Evolutionary conservation across 2,888 invertebrate genomes (phyloP).

Genomic region (Melanotus villosus): DNA sequence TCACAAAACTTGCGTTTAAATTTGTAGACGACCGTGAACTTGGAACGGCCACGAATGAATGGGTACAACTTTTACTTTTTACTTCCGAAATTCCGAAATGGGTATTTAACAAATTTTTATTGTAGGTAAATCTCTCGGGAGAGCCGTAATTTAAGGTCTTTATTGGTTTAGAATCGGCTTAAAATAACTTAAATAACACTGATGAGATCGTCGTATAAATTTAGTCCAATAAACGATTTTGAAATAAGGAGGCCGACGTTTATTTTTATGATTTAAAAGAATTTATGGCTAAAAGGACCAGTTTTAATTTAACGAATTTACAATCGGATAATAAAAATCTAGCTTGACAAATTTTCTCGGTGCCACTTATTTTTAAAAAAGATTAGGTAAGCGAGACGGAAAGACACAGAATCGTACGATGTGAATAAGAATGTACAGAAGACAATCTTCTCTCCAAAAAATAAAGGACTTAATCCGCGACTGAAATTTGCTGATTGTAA

Average conservation of each 20-base stretch:
- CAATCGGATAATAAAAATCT: neutral
- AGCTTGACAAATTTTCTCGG: neutral
- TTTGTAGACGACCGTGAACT: neutral
- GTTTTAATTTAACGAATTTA: neutral
- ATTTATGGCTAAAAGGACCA: neutral
- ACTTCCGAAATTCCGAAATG: slow-evolving; percentile 14
- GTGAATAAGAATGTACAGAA: neutral
- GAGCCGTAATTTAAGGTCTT: neutral
- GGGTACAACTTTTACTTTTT: slow-evolving; percentile 12
- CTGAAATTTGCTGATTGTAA: slow-evolving; percentile 18
- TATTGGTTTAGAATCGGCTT: neutral
- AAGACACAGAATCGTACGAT: neutral
- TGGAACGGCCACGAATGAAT: neutral
- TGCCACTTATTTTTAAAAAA: neutral
- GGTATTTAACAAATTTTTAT: slow-evolving; percentile 16
- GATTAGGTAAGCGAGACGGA: neutral
- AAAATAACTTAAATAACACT: neutral
- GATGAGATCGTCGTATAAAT: neutral
- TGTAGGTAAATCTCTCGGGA: neutral
- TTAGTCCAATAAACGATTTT: neutral
- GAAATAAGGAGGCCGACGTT: neutral
- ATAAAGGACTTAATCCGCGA: slow-evolving; percentile 14
- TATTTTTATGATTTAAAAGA: neutral
- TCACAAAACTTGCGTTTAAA: neutral
- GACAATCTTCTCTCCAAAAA: neutral